Base-by-base conservation (phyloP, 1,140 invertebrate genomes). In the Phymastichus coffea region DNA sequence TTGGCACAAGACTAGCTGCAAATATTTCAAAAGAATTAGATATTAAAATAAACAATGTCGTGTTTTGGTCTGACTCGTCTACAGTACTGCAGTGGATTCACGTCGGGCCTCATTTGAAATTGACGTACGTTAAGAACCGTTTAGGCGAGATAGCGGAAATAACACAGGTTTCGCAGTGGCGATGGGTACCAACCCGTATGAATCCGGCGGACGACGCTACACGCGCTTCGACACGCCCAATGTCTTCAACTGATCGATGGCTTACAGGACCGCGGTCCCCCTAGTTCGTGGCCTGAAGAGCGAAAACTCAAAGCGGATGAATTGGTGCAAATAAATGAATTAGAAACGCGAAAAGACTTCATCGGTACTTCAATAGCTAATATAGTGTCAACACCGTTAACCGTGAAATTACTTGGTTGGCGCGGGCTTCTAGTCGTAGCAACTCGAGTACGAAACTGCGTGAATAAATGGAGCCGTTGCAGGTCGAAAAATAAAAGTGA, bases 201-300 rank as follows among this genome's bases (percentile, higher is more conserved):
- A 82, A 83, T 66, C 77, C 79, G 26, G 77, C 77, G 2, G 80
- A 84, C 19, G 26, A 35, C 9, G 22, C 3, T 8, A 55, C 52
- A 3, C 25, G 52, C 4, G 4, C 6, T 15, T 14, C 22, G 40
- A n/a, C 7, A 2, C 20, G 15, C 15, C 10, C 49, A 1, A 1
- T 25, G 25, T 8, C 25, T 2, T 6, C 25, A 53, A 19, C 10
- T 3, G 6, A 4, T 38, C 10, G 7, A 1, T 51, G 48, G 48
- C 38, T 51, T 7, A 25, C 2, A 1, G 48, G 33, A 3, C 47
- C 47, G 3, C 17, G 3, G 2, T 49, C 19, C 19, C 33, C 8
- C 10, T 4, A 22, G 6, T 4, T 4, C 17, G 14, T 8, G n/a
- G n/a, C n/a, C n/a, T n/a, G n/a, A n/a, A n/a, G n/a, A n/a, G n/a